These are phyloP conservation scores for Schizothorax lantsangensis DNA, from an alignment of 2,797 vertebrate genomes.

Conservation along the genomic window DNA sequence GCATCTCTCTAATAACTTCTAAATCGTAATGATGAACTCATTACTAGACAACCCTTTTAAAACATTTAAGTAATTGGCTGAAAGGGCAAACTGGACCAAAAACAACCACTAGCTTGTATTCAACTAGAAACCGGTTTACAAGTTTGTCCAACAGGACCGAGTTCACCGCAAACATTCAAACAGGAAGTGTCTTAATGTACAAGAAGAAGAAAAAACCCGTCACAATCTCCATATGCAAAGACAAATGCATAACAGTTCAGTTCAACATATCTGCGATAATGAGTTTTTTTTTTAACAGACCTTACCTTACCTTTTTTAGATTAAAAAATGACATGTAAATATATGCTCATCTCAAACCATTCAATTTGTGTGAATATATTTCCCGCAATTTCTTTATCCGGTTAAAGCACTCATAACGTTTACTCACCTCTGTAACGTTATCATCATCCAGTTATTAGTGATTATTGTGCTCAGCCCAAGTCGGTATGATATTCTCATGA, in stretches of 20 bases:
- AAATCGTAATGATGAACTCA: not conserved
- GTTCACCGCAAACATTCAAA: not conserved
- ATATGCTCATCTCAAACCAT: not conserved
- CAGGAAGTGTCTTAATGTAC: not conserved
- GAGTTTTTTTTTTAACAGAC: too few relatives aligned
- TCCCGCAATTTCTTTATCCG: not conserved
- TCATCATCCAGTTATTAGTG: not conserved
- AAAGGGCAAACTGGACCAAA: not conserved
- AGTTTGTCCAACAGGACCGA: not conserved
- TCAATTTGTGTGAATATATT: not conserved
- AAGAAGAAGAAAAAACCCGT: not conserved
- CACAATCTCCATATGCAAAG: not conserved
- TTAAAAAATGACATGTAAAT: not conserved
- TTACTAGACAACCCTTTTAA: not conserved
- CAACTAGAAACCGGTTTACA: not conserved
- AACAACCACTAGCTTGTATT: not conserved
- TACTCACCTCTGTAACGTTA: not conserved
- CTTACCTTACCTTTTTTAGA: not conserved
- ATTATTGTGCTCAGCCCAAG: not conserved
- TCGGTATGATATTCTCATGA: not conserved
- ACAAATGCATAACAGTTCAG: too few relatives aligned
- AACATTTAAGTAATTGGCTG: slow-evolving; percentile 11
- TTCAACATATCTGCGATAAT: not conserved
- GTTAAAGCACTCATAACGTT: not conserved
- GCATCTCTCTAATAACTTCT: not conserved